A percentile compares a stretch with the other conserved stretches of the same genome.
These are phyloP conservation scores for Coracias cyanogaster DNA, from an alignment of 2,797 vertebrate species.

Conservation along the genomic window DNA sequence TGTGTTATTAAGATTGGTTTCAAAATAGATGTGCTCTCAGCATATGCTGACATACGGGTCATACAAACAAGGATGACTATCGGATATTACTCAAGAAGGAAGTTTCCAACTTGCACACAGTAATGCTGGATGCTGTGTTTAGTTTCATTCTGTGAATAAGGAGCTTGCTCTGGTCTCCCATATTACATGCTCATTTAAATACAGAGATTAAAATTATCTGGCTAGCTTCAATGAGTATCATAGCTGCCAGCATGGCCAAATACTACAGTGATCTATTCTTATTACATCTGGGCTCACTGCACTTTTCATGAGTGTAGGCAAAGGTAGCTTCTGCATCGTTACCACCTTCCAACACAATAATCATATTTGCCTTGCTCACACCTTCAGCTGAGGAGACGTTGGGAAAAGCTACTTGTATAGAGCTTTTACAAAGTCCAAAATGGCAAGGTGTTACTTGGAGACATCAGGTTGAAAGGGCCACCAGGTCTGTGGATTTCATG, in stretches of 20 bases:
- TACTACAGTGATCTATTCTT: not conserved
- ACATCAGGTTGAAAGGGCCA: not conserved
- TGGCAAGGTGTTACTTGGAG: not conserved
- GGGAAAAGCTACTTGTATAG: not conserved
- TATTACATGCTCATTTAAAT: not conserved
- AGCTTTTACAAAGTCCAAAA: not conserved
- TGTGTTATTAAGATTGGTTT: not conserved
- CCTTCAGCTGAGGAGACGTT: not conserved
- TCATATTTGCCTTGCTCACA: not conserved
- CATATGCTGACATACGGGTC: conserved; percentile 2
- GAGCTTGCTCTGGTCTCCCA: not conserved
- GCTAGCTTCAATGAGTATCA: not conserved
- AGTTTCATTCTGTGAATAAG: not conserved
- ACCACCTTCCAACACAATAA: not conserved
- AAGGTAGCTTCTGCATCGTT: not conserved
- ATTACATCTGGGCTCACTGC: not conserved
- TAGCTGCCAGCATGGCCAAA: not conserved
- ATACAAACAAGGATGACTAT: not conserved
- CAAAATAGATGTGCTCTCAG: conserved; percentile 20
- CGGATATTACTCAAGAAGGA: conserved; percentile 5
- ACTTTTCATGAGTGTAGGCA: not conserved
- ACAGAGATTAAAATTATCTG: not conserved
- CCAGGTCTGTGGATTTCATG: not conserved
- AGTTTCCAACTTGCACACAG: conserved; percentile 5
- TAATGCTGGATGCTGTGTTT: not conserved